Percentiles rank a stretch among this genome's conserved stretches.
Evolutionary conservation across 1,140 invertebrate genomes (phyloP).

Genomic region (Gonioctena quinquepunctata): DNA sequence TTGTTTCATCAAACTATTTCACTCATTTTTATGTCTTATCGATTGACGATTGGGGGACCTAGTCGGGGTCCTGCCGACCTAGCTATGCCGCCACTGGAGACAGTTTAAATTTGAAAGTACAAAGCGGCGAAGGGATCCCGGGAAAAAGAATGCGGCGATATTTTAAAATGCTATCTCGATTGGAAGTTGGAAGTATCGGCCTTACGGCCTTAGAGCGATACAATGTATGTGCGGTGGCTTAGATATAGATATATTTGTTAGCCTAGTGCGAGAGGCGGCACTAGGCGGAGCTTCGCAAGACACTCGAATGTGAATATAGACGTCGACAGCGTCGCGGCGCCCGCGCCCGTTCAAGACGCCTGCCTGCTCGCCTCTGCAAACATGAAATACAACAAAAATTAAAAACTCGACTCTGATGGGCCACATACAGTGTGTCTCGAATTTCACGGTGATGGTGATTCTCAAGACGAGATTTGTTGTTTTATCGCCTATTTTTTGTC

Average conservation of each 20-base stretch:
- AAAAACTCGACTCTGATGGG: not conserved
- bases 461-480: too few species aligned
- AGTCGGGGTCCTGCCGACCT: too few species aligned
- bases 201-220: conserved; percentile 35
- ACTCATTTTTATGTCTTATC: too few species aligned
- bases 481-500: too few species aligned
- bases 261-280: conserved; percentile 22
- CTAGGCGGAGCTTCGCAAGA: conserved; percentile 26
- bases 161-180: conserved; percentile 42
- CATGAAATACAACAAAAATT: conserved; percentile 10
- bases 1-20: too few species aligned
- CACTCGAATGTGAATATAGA: conserved; percentile 22
- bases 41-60: too few species aligned
- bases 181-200: too few species aligned
- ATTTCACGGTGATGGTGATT: too few species aligned
- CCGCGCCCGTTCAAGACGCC: conserved; percentile 23
- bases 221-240: conserved; percentile 33
- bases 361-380: conserved; percentile 16
- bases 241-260: conserved; percentile 22
- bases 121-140: conserved; percentile 31
- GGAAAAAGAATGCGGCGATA: conserved; percentile 40
- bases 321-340: conserved; percentile 17
- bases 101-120: conserved; percentile 44
- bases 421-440: too few species aligned
- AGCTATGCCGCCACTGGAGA: too few species aligned